Conservation (phyloP, 30 jellyfish, hydroid and myxozoan genomes). For the Pseudorhiza aurosa region DNA sequence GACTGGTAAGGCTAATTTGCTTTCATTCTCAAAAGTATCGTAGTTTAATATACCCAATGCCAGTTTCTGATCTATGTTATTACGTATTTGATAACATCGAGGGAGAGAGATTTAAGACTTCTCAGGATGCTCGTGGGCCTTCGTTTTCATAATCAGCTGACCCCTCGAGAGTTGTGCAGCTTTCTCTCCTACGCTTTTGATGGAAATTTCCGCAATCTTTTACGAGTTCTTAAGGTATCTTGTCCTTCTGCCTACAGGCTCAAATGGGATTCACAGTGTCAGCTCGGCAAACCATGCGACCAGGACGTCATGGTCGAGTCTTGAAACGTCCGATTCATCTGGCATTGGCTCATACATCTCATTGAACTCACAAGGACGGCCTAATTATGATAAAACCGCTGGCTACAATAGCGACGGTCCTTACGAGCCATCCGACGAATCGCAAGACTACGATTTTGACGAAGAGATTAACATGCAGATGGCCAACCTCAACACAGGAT, state of each 20-base stretch:
- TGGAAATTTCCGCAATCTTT: too few species aligned
- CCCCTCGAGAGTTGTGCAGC: too few species aligned
- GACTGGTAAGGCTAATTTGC: constrained; percentile 30
- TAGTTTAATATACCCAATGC: too few species aligned
- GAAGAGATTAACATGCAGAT: constrained; percentile 59
- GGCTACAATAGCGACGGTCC: constrained; percentile 77
- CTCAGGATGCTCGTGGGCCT: too few species aligned
- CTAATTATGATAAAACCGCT: constrained; percentile 47
- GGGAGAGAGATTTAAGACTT: too few species aligned
- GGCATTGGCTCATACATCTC: constrained; percentile 98
- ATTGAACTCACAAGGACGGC: constrained; percentile 80
- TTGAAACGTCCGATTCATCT: constrained; percentile 94
- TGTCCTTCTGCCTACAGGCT: constrained; percentile 5
- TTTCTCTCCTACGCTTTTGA: too few species aligned
- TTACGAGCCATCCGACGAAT: constrained; percentile 77
- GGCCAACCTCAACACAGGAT: constrained; percentile 40
- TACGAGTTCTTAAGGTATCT: too few species aligned
- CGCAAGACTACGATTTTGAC: constrained; percentile 41
- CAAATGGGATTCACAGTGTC: constrained; percentile 26
- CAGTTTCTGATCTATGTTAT: too few species aligned
- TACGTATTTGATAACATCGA: too few species aligned
- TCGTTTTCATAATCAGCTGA: too few species aligned
- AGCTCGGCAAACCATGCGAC: constrained; percentile 50
- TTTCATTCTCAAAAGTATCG: not conserved
- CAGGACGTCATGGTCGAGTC: constrained; percentile 95